phyloP scores from a whole-genome alignment of 2,888 invertebrate species.

The Drosophila affinis region DNA sequence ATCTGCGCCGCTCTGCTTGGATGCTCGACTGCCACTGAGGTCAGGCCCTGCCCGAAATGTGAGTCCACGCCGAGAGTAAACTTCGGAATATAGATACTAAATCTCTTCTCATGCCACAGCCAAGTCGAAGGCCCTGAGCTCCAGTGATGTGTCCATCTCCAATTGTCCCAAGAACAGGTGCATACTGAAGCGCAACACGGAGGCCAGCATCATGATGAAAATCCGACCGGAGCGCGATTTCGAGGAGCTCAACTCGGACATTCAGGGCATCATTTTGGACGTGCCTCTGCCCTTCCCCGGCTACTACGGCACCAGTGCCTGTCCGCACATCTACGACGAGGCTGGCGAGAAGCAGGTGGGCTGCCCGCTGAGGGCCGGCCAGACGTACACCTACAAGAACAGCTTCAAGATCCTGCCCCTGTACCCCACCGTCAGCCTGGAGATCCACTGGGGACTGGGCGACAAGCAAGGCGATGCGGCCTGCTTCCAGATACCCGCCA shows the following conservation, averaged over 20 bases:
- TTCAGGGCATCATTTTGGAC: conserved; percentile 87
- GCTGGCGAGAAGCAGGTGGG: conserved; percentile 86
- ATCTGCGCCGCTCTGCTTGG: conserved; percentile 50
- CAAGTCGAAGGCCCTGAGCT: conserved; percentile 81
- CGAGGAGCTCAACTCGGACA: conserved; percentile 85
- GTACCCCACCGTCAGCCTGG: conserved; percentile 85
- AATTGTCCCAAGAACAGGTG: conserved; percentile 88
- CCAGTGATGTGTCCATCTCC: conserved; percentile 85
- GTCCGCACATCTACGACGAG: conserved; percentile 86
- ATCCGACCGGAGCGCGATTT: conserved; percentile 86
- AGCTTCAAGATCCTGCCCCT: conserved; percentile 85
- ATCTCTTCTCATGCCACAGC: conserved; percentile 80
- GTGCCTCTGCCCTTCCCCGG: conserved; percentile 90
- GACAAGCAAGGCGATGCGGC: conserved; percentile 84
- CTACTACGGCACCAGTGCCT: conserved; percentile 89
- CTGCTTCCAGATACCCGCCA: conserved; percentile 90
- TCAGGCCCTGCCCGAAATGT: conserved; percentile 77
- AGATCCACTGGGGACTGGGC: conserved; percentile 87
- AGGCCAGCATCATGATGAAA: conserved; percentile 85
- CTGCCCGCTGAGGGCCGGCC: conserved; percentile 89
- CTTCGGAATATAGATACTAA: not conserved
- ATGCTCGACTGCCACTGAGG: conserved; percentile 63
- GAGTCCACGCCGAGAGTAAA: conserved; percentile 38
- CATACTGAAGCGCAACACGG: conserved; percentile 86
- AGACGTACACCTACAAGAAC: conserved; percentile 89